Percentiles rank a stretch among this genome's conserved stretches.
These are phyloP conservation scores for Drosophila kohkoa DNA, from an alignment of 1,140 invertebrate genomes.

Conservation along the genomic window DNA sequence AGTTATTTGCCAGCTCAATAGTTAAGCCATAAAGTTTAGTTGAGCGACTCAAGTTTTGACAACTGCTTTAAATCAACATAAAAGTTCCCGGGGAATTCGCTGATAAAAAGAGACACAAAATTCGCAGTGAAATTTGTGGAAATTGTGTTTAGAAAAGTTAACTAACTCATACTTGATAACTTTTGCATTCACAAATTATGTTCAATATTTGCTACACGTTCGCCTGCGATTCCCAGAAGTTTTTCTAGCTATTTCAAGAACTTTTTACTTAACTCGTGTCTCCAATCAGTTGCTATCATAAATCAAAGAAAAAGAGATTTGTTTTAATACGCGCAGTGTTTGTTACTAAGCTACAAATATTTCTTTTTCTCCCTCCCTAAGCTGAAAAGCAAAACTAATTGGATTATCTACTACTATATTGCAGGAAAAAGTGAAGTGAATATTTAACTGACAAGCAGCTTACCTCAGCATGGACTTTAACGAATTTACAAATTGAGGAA, in stretches of 20 bases:
- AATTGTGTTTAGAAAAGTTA: not conserved
- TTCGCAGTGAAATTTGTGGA: not conserved
- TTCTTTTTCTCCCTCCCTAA: no score
- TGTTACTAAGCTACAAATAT: no score
- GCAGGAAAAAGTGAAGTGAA: not conserved
- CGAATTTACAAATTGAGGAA: slow-evolving; percentile 1
- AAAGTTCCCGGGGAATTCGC: not conserved
- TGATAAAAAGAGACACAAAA: not conserved
- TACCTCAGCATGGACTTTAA: not conserved
- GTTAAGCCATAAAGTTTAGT: no score
- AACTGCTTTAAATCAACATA: slow-evolving; percentile 2
- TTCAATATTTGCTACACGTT: not conserved
- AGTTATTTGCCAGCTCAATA: not conserved
- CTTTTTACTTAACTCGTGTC: not conserved
- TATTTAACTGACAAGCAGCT: not conserved
- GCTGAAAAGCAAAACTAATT: not conserved
- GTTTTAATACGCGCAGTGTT: not conserved
- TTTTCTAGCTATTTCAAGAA: not conserved
- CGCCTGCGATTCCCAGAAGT: not conserved
- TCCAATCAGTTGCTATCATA: not conserved
- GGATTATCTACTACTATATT: not conserved
- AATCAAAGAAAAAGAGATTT: not conserved
- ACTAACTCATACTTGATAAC: not conserved
- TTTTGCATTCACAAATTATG: not conserved
- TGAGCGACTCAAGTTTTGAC: not conserved